These are phyloP conservation scores for Sepiola atlantica DNA, from an alignment of 2,888 invertebrate genomes.

Conservation along the genomic window DNA sequence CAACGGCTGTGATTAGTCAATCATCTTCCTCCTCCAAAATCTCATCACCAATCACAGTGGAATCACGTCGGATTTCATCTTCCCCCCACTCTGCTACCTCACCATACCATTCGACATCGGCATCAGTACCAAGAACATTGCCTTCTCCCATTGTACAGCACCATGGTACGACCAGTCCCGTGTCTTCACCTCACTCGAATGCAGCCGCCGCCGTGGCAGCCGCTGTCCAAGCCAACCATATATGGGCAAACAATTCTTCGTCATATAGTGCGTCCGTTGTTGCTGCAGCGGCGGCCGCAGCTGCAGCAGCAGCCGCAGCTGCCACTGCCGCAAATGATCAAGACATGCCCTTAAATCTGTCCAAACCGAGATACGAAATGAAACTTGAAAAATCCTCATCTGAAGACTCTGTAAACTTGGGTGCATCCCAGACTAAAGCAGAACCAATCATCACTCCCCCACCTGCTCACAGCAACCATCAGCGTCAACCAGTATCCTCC, in stretches of 20 bases:
- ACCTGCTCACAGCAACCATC: conserved; percentile 67
- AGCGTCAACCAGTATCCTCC: conserved; percentile 50
- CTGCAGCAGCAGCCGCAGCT: conserved; percentile 13
- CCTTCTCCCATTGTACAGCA: conserved; percentile 58
- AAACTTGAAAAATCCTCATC: conserved; percentile 51
- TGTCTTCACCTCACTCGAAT: conserved; percentile 52
- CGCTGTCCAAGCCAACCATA: conserved; percentile 47
- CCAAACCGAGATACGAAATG: conserved; percentile 83
- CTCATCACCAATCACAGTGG: conserved; percentile 57
- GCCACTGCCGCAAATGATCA: conserved; percentile 55
- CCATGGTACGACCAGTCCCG: conserved; percentile 53
- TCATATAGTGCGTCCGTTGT: conserved; percentile 52
- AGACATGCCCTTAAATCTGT: conserved; percentile 90
- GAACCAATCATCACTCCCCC: conserved; percentile 62
- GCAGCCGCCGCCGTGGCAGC: conserved; percentile 47
- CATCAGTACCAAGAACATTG: conserved; percentile 55
- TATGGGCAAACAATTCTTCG: conserved; percentile 47
- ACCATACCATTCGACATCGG: conserved; percentile 57
- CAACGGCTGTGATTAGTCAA: conserved; percentile 52
- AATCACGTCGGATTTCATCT: conserved; percentile 57
- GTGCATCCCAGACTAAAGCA: conserved; percentile 51
- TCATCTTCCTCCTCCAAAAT: conserved; percentile 52
- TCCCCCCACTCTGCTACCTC: conserved; percentile 61
- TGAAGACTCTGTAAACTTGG: conserved; percentile 39
- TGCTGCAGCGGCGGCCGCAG: conserved; percentile 34